Evolutionary conservation across 2,113 vertebrate genomes (phyloP).

Genomic region (Lampris megalopsis): DNA sequence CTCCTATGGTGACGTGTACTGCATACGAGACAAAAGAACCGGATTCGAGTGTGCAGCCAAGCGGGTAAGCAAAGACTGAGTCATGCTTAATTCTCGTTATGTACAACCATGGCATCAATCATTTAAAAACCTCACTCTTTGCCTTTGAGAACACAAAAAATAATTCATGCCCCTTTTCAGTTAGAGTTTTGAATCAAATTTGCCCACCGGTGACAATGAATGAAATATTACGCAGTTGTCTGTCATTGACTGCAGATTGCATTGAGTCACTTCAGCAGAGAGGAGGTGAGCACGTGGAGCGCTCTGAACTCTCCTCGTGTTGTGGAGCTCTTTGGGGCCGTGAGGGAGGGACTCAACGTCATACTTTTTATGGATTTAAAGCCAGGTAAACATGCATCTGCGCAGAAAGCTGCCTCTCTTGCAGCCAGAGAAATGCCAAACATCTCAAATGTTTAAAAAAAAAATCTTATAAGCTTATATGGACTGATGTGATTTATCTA

Average conservation of each 20-base stretch:
- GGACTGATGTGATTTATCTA: not conserved
- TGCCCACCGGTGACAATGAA: too few relatives aligned
- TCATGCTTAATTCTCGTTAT: slow-evolving; percentile 8
- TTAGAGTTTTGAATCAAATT: not conserved
- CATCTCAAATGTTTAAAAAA: not conserved
- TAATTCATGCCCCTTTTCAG: not conserved
- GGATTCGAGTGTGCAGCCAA: slow-evolving; percentile 94
- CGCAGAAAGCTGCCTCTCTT: not conserved
- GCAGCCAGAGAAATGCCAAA: not conserved
- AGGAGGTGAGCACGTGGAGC: slow-evolving; percentile 91
- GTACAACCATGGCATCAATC: slow-evolving; percentile 2
- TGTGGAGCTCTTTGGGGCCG: slow-evolving; percentile 91
- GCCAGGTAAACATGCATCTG: slow-evolving; percentile 82
- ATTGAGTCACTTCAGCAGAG: slow-evolving; percentile 85
- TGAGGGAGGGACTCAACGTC: slow-evolving; percentile 90
- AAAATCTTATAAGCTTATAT: not conserved
- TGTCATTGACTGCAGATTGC: slow-evolving; percentile 82
- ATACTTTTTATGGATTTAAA: slow-evolving; percentile 95
- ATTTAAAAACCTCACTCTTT: not conserved
- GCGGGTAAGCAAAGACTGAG: slow-evolving; percentile 80
- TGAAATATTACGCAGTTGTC: not conserved
- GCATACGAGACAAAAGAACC: slow-evolving; percentile 87
- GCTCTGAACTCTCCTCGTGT: slow-evolving; percentile 85
- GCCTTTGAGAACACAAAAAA: not conserved
- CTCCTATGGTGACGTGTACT: slow-evolving; percentile 94